A percentile compares a stretch with the other conserved stretches of the same genome.
Evolutionary conservation across 2,797 vertebrate species (phyloP).

Genomic region (Telmatherina bonti): DNA sequence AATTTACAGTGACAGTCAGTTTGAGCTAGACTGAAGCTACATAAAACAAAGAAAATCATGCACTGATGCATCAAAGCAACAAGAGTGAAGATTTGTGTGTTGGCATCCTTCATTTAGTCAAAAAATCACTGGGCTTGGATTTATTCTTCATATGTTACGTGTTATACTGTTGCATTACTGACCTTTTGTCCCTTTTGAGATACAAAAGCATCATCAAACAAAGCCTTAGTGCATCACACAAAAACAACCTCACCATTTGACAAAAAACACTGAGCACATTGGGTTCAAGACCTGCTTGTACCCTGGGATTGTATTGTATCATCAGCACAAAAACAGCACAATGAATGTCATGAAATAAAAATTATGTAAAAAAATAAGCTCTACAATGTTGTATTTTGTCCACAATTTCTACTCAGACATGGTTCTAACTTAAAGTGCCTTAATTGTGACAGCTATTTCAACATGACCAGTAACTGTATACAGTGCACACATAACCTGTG

Average conservation of each 20-base stretch:
- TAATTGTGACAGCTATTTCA: constrained; percentile 57
- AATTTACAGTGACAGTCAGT: constrained; percentile 46
- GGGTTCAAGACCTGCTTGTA: constrained; percentile 83
- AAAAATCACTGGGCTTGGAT: constrained; percentile 57
- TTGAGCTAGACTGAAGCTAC: constrained; percentile 62
- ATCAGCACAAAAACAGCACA: constrained; percentile 70
- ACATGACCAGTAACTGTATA: constrained; percentile 82
- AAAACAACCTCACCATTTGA: constrained; percentile 62
- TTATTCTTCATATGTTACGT: constrained; percentile 77
- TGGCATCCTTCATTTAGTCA: constrained; percentile 81
- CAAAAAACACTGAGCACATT: constrained; percentile 78
- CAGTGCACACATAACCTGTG: constrained; percentile 74
- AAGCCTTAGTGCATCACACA: constrained; percentile 62
- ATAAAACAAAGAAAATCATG: constrained; percentile 43
- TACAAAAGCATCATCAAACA: constrained; percentile 71
- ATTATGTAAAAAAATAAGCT: constrained; percentile 79
- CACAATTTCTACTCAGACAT: constrained; percentile 63
- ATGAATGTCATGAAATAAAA: constrained; percentile 71
- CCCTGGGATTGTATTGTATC: constrained; percentile 71
- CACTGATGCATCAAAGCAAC: constrained; percentile 54
- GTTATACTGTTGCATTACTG: constrained; percentile 75
- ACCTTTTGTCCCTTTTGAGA: constrained; percentile 77
- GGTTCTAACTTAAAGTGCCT: constrained; percentile 42
- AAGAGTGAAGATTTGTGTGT: constrained; percentile 50
- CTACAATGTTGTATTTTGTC: constrained; percentile 64